Base-by-base conservation (phyloP, 2,888 invertebrate genomes). In the Heteropelma amictum region DNA sequence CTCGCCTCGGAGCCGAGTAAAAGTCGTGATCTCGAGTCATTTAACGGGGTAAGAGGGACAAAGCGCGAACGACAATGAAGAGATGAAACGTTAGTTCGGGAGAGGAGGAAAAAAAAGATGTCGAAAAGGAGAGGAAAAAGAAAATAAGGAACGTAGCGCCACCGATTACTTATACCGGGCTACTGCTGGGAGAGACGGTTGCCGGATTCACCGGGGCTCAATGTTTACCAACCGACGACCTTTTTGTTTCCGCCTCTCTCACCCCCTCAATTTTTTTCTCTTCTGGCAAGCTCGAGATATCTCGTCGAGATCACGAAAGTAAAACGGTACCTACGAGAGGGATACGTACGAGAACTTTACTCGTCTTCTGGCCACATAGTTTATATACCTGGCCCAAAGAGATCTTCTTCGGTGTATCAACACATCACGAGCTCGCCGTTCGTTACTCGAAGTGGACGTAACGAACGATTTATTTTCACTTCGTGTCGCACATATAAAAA, bases 401-500 rank as follows among this genome's bases (percentile, higher is more conserved):
- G 38, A 72, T 73, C 51, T 69, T 70, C 53, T 53, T 70, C 74
- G 40, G 60, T n/a, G n/a, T 74, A 70, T 75, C 65, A 60, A 54
- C 53, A 47, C 70, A 45, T 54, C 35, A 58, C 56, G 67, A 35
- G 45, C 21, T 23, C 42, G 17, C 60, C 47, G 51, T 72, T 67
- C 53, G 64, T 67, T 67, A 72, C 67, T 54, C 28, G 45, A 54
- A 26, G 51, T 61, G 30, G 54, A 64, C 56, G 56, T 28, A 40
- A 38, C 49, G 47, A 40, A 6, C 38, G 71, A 64, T 71, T 63
- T 63, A 58, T 71, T 58, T n/a, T 45, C 40, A 38, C 60, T 56
- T 56, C 75, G 75, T 67, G 71, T 64, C 42, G 51, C 42, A 54
- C 53, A 54, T 65, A 23, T 56, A 38, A 73, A 74, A 70, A 51